Base-by-base conservation (phyloP, 2,797 vertebrate species). In the Labeo calbasu region DNA sequence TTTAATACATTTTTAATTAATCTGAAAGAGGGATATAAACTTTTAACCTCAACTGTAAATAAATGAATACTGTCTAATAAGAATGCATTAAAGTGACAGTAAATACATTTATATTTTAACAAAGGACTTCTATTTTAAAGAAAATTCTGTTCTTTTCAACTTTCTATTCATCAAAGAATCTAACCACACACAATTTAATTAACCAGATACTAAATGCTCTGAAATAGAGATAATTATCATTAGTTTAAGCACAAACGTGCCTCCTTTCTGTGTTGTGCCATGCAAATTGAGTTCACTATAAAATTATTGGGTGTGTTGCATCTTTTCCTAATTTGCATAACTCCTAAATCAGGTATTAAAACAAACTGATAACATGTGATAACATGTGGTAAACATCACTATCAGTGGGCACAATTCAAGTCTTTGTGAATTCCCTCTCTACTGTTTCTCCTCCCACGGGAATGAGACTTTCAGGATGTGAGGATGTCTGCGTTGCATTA, bases 381-480 rank as follows among this genome's bases (percentile, higher is more conserved):
- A 77, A 77, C n/a, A n/a, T n/a, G n/a, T n/a, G n/a, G n/a, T 25
- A 77, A 77, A 77, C 53, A 77, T 23, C 36, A 59, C 36, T 77
- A 77, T 61, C 75, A 77, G 75, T 23, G 36, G 73, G 36, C 73
- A 61, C 75, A 59, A 61, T 57, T 77, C 2, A 77, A 36, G 55
- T 77, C 75, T 48, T 17, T 43, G 36, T 71, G 43, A 81, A 43
- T 40, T 57, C 40, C 36, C 36, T 19, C 10, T 17, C 36, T 81
- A 36, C 21, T 50, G 32, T 55, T 70, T 80, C 25, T 68, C n/a
- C 12, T 51, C 43, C 66, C 5, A 1, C 81, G 71, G 46, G 81
- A 88, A 85, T 80, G 51, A 28, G 21, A 75, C 63, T 65, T 80
- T 82, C 82, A 92, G 90, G 82, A 91, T 88, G 86, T 85, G 25